Evolutionary conservation across 2,113 vertebrate genomes (phyloP), one percentile per base, ranked within the genome.

Genomic region (Notechis scutatus): DNA sequence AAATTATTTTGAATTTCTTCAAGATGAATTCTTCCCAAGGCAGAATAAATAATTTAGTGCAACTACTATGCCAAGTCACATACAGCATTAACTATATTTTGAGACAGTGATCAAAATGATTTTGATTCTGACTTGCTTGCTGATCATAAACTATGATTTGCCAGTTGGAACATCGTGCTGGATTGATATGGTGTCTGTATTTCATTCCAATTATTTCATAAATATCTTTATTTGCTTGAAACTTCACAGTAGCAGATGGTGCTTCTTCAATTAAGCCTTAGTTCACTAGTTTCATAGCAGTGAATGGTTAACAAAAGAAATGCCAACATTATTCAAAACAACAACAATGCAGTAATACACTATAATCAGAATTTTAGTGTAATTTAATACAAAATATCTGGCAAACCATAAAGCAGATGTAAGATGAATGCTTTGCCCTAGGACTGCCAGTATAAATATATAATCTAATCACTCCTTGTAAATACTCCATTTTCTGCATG

Each of bases 331-430:
- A 45, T 0, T 0, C 64, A 5, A 69, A 56, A 88, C 29, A 54
- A 56, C 24, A 88, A 55, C 95, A 39, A 89, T 56, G 10, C 21
- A 93, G 59, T 92, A 89, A 92, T 89, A 88, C 23, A 10, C 95
- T 87, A 93, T 3, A 94, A 57, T 95, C 95, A 94, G 90, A 88
- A 47, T 94, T 94, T 93, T 95, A 95, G 11, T 94, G 93, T 94
- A 85, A 59, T 93, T 95, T 39, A 23, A 12, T 20, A 42, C 20
- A 55, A n/a, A 24, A 34, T 54, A n/a, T 89, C 81, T 0, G 64
- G 26, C 47, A 91, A 0, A 12, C 87, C 92, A 10, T 94, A 39
- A 64, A 95, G 1, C 3, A 95, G 94, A 94, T 95, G 56, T 94
- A 95, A 39, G 91, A 50, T 94, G 81, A 55, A 93, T 95, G 92